A percentile compares a stretch with the other conserved stretches of the same genome.
These are phyloP conservation scores for Lanius collurio DNA, from an alignment of 2,113 vertebrate species.

Conservation along the genomic window DNA sequence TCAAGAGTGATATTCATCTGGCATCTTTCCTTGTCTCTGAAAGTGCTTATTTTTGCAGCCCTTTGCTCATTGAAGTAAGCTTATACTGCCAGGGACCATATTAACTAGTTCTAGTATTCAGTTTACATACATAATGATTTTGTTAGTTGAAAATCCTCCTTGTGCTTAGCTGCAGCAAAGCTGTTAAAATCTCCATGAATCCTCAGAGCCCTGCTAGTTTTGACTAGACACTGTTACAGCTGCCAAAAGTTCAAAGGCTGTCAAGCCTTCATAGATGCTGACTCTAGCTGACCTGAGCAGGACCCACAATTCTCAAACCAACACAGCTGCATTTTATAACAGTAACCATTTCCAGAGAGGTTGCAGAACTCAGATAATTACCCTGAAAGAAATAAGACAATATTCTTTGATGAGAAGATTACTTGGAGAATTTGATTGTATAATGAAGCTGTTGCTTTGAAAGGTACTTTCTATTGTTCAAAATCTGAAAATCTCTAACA, in stretches of 20 bases:
- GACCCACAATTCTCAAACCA: slow-evolving; percentile 50
- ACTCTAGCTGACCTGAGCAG: slow-evolving; percentile 36
- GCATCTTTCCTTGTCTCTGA: not conserved
- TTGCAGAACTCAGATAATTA: slow-evolving; percentile 75
- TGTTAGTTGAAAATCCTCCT: not conserved
- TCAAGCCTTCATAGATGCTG: not conserved
- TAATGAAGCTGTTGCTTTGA: slow-evolving; percentile 83
- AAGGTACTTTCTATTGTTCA: slow-evolving; percentile 83
- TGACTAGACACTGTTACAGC: not conserved
- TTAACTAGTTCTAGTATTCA: not conserved
- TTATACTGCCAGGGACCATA: not conserved
- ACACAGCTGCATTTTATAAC: slow-evolving; percentile 70
- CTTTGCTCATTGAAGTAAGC: not conserved
- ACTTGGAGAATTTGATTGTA: slow-evolving; percentile 81
- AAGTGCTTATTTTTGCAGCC: slow-evolving; percentile 15
- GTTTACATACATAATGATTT: not conserved
- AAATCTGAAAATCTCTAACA: slow-evolving; percentile 76
- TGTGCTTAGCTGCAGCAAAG: not conserved
- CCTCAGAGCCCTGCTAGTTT: slow-evolving; percentile 4
- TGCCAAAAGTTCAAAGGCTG: slow-evolving; percentile 26
- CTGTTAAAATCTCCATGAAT: not conserved
- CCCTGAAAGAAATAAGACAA: slow-evolving; percentile 78
- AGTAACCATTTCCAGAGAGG: slow-evolving; percentile 67
- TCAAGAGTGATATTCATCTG: not conserved
- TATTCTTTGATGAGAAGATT: slow-evolving; percentile 84